phyloP scores from a whole-genome alignment of 1,140 invertebrate genomes.

The Drosophila arizonae region DNA sequence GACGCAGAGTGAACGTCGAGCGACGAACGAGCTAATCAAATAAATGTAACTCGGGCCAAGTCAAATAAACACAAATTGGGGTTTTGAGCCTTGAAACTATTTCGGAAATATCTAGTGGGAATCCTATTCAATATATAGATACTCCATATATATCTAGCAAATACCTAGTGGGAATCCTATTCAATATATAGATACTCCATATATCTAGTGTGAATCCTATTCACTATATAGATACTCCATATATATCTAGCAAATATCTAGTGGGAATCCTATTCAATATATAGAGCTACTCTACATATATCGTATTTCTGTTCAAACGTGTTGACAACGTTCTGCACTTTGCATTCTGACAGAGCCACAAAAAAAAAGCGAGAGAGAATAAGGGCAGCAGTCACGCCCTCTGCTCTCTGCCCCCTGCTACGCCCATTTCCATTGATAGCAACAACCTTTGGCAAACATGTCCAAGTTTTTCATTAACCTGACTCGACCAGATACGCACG shows the following conservation, averaged over 20 bases:
- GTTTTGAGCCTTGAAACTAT: neutral
- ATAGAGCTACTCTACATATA: conserved; percentile 38
- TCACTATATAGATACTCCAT: conserved; percentile 21
- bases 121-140: neutral
- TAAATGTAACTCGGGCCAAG: conserved; percentile 12
- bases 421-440: conserved; percentile 35
- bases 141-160: conserved; percentile 49
- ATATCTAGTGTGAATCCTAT: neutral
- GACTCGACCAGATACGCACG: conserved; percentile 70
- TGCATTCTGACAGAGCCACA: conserved; percentile 16
- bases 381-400: conserved; percentile 21
- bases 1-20: neutral
- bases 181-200: conserved; percentile 21
- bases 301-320: conserved; percentile 57
- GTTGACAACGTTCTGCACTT: conserved; percentile 65
- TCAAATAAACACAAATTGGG: conserved; percentile 13
- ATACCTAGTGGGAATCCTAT: neutral
- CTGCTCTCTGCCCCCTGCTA: neutral
- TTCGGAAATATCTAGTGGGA: neutral
- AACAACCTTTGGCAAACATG: conserved; percentile 49
- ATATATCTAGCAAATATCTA: too few species aligned
- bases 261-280: neutral
- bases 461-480: conserved; percentile 76
- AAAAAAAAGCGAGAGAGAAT: conserved; percentile 5
- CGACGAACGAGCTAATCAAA: conserved; percentile 14